Base-by-base conservation (phyloP, 2,888 invertebrate genomes). In the Rutpela maculata region DNA sequence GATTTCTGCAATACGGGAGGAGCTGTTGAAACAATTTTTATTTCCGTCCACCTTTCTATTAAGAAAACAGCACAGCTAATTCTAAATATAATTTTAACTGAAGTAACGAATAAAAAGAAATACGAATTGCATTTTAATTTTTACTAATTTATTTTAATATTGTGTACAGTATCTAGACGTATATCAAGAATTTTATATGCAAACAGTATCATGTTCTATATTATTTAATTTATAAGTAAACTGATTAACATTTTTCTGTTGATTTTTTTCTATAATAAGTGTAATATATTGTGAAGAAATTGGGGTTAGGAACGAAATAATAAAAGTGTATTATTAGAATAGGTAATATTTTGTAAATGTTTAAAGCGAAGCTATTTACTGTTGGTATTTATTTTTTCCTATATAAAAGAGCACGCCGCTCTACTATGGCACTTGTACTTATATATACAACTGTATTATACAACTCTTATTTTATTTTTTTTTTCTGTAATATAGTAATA, bases 401-500 rank as follows among this genome's bases (percentile, higher is more conserved):
- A 74, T 80, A 71, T 84, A 82, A 80, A 67, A 71, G 86, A 83
- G 85, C 87, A 87, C 87, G 86, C 86, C 78, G 87, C 86, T 87
- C 86, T 83, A 74, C 77, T 84, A 81, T 82, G 86, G 87, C 87
- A 87, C 87, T 85, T 84, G 87, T 87, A 87, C 87, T 87, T 87
- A 87, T 84, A 84, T 84, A 86, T 84, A 84, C 84, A 85, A 78
- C 78, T 87, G 87, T 88, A 88, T 87, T 87, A 88, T 88, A 87
- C 84, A 84, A 80, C 68, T 80, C 80, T 85, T 82, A 85, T 86
- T 86, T 59, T 57, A 57, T 59, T 59, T 59, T 59, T 59, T n/a
- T 59, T 83, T 85, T 85, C 84, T 88, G 88, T 88, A 88, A 86
- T 86, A 88, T 88, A 88, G 86, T 87, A 87, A 86, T 88, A 87